Base-by-base conservation (phyloP, 1,140 invertebrate genomes). In the Drosophila kohkoa region DNA sequence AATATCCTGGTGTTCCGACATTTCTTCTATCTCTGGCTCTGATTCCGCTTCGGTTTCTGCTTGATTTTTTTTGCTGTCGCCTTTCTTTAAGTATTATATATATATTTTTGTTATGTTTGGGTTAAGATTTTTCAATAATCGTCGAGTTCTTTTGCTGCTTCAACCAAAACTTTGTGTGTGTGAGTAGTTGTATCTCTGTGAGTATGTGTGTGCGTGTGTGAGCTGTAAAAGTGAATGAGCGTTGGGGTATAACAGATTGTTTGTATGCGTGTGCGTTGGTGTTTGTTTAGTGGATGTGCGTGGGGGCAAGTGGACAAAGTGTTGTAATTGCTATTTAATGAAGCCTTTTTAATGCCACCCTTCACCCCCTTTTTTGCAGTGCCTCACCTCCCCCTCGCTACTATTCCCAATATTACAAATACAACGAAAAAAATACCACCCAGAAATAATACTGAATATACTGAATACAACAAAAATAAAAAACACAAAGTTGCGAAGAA, bases 311-410 rank as follows among this genome's bases (percentile, higher is more conserved):
- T 67, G 30, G 20, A 25, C 43, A 20, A 43, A 75, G 62, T 72
- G 67, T 74, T 80, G 59, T 78, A 88, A 88, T 88, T 88, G 77
- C 66, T 65, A 78, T 89, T 88, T 68, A 75, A 89, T 89, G 63
- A 74, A 80, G 66, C 69, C 73, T 41, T 60, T 70, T 30, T 41
- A 69, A 49, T 30, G 38, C n/a, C n/a, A 15, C 32, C 10, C n/a
- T 35, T n/a, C 1, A 8, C n/a, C 13, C 1, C n/a, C 2, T 25
- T 25, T 25, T 25, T 25, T 25, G 20, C 3, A 25, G 20, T 25
- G 20, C 20, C 2, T 16, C 45, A 10, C 35, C n/a, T 41, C 25
- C 28, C 28, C 15, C 11, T 16, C 7, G 5, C 38, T 25, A 3
- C 20, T 25, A 25, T 25, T 25, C 20, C 20, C 20, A 25, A 25